Evolutionary conservation across 2,113 vertebrate genomes (phyloP).

Genomic region (Perca schrenkii): DNA sequence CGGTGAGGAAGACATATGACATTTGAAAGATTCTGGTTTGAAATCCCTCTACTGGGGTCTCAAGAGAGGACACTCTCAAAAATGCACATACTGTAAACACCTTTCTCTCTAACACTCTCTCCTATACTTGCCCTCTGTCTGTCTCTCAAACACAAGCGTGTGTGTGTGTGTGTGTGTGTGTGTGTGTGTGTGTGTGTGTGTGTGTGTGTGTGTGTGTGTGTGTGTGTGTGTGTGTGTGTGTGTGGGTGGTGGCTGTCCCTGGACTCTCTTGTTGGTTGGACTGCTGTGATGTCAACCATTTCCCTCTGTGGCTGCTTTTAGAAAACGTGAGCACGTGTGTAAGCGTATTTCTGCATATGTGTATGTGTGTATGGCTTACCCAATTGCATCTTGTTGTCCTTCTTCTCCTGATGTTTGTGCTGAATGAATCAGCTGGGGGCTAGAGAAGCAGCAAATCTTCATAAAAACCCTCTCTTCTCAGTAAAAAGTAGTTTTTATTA

Average conservation of each 20-base stretch:
- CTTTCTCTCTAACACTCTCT: background rate
- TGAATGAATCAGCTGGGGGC: constrained; percentile 40
- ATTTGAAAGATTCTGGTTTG: constrained; percentile 13
- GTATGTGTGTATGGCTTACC: constrained; percentile 1
- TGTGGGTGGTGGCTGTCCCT: constrained; percentile 4
- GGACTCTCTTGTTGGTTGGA: background rate
- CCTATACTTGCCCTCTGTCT: background rate
- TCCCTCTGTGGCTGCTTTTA: background rate
- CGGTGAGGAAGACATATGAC: constrained; percentile 8
- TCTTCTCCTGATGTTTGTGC: constrained; percentile 37
- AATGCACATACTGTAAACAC: background rate
- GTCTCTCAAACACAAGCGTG: background rate
- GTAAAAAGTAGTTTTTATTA: constrained; percentile 23
- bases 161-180: background rate
- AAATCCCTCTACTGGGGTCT: constrained; percentile 16
- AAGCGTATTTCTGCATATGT: background rate
- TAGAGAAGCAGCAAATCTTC: constrained; percentile 29
- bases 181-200: constrained; percentile 2
- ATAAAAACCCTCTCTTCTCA: constrained; percentile 11
- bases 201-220: background rate
- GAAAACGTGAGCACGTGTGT: background rate
- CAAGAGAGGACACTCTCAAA: background rate
- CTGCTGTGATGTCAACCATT: constrained; percentile 6
- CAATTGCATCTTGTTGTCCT: constrained; percentile 36
- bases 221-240: background rate